Percentiles rank a stretch among this genome's conserved stretches.
Evolutionary conservation across 2,888 invertebrate genomes (phyloP).

Genomic region (Tiliacea aurago): DNA sequence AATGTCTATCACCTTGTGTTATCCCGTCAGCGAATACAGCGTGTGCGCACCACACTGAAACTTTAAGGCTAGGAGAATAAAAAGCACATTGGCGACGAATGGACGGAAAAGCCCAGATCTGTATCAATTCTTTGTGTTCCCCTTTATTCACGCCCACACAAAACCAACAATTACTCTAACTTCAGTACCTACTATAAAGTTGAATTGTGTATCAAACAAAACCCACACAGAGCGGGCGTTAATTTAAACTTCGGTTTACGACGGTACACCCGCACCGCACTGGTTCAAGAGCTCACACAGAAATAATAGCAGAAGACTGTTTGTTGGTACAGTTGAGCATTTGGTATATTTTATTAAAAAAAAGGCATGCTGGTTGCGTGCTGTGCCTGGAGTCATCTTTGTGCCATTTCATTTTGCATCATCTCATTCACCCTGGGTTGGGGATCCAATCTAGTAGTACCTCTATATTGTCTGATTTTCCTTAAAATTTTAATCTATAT

Average conservation of each 20-base stretch:
- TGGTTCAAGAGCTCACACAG: constrained; percentile 6
- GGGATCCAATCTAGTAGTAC: background rate
- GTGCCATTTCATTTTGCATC: background rate
- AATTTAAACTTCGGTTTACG: constrained; percentile 59
- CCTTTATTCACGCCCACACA: constrained; percentile 15
- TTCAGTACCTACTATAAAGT: constrained; percentile 41
- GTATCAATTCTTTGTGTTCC: background rate
- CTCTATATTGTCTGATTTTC: background rate
- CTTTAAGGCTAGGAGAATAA: background rate
- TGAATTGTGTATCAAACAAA: constrained; percentile 24
- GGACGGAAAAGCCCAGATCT: too few species aligned
- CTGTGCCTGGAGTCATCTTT: background rate
- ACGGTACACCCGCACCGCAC: constrained; percentile 12
- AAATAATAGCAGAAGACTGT: constrained; percentile 2
- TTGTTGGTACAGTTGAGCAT: constrained; percentile 9
- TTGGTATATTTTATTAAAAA: background rate
- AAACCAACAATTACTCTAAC: constrained; percentile 27
- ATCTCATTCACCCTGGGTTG: background rate
- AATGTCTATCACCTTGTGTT: background rate
- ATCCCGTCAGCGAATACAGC: background rate
- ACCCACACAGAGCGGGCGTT: constrained; percentile 30
- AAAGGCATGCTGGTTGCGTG: background rate
- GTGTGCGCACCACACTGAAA: background rate
- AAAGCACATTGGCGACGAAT: background rate
- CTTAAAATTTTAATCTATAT: background rate